A percentile compares a stretch with the other conserved stretches of the same genome.
Evolutionary conservation across 2,797 vertebrate species (phyloP).

Genomic region (Urosaurus nigricauda): DNA sequence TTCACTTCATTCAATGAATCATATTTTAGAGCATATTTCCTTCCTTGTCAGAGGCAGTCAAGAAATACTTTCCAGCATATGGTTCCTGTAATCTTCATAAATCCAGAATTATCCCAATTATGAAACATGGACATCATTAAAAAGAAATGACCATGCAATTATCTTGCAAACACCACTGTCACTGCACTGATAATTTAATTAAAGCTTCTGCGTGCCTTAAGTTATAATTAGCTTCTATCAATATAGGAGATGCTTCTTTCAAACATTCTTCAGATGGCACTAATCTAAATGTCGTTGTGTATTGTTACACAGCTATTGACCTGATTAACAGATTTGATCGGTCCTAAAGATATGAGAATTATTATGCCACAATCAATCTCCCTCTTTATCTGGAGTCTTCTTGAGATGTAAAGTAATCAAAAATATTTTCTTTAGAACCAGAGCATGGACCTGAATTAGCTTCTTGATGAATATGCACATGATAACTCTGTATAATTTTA

Average conservation of each 20-base stretch:
- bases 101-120: slow-evolving; percentile 71
- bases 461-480: neutral
- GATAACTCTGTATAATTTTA: neutral
- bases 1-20: neutral
- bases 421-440: slow-evolving; percentile 53
- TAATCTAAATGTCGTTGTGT: slow-evolving; percentile 53
- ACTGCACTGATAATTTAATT: slow-evolving; percentile 71
- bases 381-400: slow-evolving; percentile 39
- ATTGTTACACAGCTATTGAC: slow-evolving; percentile 32
- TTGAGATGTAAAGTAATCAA: slow-evolving; percentile 44
- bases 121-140: slow-evolving; percentile 60
- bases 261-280: slow-evolving; percentile 42
- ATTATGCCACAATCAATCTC: slow-evolving; percentile 49
- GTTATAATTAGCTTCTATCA: slow-evolving; percentile 68
- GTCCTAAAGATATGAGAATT: slow-evolving; percentile 42
- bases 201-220: slow-evolving; percentile 59
- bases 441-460: slow-evolving; percentile 22
- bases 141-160: slow-evolving; percentile 60
- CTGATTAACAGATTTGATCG: slow-evolving; percentile 53
- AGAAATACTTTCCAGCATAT: slow-evolving; percentile 51
- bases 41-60: slow-evolving; percentile 47
- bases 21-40: neutral
- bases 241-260: slow-evolving; percentile 54
- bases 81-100: slow-evolving; percentile 67
- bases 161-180: slow-evolving; percentile 63